A percentile compares a stretch with the other conserved stretches of the same genome.
Conservation (phyloP, 2,113 vertebrate species). For the Okapia johnstoni region DNA sequence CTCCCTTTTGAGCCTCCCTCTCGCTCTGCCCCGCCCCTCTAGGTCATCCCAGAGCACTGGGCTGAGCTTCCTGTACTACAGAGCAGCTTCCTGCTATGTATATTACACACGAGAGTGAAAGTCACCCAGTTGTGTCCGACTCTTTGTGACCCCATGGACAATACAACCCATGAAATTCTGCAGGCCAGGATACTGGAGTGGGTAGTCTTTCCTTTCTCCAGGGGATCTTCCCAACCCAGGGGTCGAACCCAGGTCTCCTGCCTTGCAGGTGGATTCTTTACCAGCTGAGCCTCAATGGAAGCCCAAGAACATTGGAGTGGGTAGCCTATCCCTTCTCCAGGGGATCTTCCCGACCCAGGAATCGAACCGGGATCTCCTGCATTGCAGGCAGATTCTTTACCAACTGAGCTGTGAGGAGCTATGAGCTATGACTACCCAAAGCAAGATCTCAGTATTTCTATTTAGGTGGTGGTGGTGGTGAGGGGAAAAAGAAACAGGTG, state of each 20-base stretch:
- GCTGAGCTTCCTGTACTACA: not conserved
- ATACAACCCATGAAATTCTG: not conserved
- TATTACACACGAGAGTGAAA: not conserved
- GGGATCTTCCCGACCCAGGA: accelerated
- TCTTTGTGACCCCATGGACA: accelerated
- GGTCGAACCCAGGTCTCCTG: not conserved
- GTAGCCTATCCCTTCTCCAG: not conserved
- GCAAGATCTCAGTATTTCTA: not conserved
- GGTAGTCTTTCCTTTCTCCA: not conserved
- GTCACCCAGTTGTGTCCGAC: accelerated
- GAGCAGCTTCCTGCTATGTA: not conserved
- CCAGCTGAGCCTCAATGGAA: not conserved
- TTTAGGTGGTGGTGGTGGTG: not conserved
- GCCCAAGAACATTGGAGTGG: not conserved
- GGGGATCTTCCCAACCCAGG: not conserved
- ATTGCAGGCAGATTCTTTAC: not conserved
- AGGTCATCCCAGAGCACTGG: not conserved
- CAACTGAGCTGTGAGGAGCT: not conserved
- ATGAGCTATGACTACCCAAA: not conserved
- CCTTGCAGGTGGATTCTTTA: not conserved
- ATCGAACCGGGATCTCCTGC: not conserved
- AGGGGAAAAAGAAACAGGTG: not conserved
- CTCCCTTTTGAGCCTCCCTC: not conserved
- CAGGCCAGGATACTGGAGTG: not conserved
- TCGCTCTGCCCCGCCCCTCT: accelerated